These are phyloP conservation scores for Ischnura elegans DNA, from an alignment of 2,888 invertebrate species.

Conservation along the genomic window DNA sequence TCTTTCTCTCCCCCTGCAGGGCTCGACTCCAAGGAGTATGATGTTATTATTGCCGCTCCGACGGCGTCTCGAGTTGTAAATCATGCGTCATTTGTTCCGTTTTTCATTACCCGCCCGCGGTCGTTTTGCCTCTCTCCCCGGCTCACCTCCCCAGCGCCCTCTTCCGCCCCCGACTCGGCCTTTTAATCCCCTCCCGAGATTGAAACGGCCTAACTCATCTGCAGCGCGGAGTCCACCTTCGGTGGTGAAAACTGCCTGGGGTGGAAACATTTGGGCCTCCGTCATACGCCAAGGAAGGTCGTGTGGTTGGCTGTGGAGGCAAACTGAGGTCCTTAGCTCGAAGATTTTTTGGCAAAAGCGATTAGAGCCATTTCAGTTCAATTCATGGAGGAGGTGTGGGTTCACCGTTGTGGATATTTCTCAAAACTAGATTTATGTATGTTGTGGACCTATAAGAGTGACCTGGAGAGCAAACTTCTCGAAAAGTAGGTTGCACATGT, in stretches of 20 bases:
- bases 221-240: neutral
- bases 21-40: neutral
- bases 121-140: neutral
- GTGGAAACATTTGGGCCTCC: constrained; percentile 24
- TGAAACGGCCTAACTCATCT: neutral
- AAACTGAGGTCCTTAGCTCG: no score
- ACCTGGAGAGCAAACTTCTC: no score
- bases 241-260: neutral
- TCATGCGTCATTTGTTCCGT: constrained; percentile 38
- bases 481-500: no score
- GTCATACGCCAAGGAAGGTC: neutral
- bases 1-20: neutral
- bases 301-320: no score
- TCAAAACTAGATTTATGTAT: no score
- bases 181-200: neutral
- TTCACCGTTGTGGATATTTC: no score
- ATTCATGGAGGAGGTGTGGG: no score
- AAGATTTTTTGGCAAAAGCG: no score
- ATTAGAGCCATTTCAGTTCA: no score
- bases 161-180: neutral
- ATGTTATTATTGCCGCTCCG: constrained; percentile 6
- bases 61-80: constrained; percentile 2
- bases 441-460: no score
- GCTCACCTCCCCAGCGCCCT: neutral
- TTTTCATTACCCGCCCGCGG: neutral